Evolutionary conservation across 1,140 invertebrate species (phyloP).

Genomic region (Lethrus apterus): DNA sequence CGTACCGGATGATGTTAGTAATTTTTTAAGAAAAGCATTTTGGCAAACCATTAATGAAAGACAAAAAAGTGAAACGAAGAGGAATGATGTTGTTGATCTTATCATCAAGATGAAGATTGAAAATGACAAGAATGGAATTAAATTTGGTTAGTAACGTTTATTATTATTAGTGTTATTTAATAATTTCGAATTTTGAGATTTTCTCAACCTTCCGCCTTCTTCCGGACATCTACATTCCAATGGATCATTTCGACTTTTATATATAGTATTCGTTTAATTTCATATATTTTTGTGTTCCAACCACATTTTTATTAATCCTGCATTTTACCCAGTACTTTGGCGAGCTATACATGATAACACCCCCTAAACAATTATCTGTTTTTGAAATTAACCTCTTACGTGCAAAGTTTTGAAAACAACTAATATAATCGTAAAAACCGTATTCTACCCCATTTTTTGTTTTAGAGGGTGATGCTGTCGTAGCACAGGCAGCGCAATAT

Average conservation of each 20-base stretch:
- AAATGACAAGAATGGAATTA: too few species aligned
- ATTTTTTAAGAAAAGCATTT: conserved; percentile 30
- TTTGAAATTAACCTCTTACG: neutral
- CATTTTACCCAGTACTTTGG: too few species aligned
- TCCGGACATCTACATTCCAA: neutral
- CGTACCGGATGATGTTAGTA: conserved; percentile 14
- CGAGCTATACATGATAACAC: too few species aligned
- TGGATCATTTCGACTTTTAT: neutral
- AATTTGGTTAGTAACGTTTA: conserved; percentile 5
- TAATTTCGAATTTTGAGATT: neutral
- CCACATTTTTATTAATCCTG: neutral
- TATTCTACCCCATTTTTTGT: neutral
- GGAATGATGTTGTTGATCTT: conserved; percentile 49
- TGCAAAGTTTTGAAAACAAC: neutral
- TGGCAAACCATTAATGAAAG: conserved; percentile 29
- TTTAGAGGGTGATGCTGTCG: conserved; percentile 21
- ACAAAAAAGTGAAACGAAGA: conserved; percentile 26
- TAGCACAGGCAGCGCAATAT: conserved; percentile 43
- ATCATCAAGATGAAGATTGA: conserved; percentile 47
- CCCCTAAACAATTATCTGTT: too few species aligned
- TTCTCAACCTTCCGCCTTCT: neutral
- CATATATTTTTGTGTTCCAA: neutral
- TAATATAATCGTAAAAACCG: neutral
- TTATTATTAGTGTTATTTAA: neutral
- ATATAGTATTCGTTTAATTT: neutral